These are phyloP conservation scores for Drosophila picticornis DNA, from an alignment of 2,888 invertebrate species.

Conservation along the genomic window DNA sequence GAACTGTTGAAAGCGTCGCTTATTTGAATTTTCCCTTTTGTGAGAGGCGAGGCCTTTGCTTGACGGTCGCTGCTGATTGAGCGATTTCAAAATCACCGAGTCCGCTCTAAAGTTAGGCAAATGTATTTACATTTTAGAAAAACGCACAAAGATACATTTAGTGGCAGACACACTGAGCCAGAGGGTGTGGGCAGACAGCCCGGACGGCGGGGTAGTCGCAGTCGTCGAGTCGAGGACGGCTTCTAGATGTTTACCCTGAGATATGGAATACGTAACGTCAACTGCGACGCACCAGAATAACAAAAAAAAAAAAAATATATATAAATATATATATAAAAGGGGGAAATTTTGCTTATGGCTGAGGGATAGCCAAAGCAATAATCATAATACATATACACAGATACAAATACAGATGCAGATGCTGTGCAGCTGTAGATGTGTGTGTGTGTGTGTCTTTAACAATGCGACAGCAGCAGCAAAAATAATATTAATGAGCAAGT, in stretches of 20 bases:
- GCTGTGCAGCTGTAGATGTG: constrained; percentile 34
- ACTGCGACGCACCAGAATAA: constrained; percentile 29
- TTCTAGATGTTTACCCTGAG: constrained; percentile 66
- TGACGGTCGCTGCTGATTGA: constrained; percentile 46
- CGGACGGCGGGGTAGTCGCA: constrained; percentile 10
- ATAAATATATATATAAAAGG: constrained; percentile 39
- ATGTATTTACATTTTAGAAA: constrained; percentile 79
- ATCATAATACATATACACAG: constrained; percentile 61
- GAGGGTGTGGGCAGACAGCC: constrained; percentile 5
- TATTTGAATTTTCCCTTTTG: constrained; percentile 71
- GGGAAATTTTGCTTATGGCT: constrained; percentile 47
- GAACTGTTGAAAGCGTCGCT: constrained; percentile 58
- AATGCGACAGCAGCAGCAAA: constrained; percentile 52
- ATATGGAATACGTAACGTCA: constrained; percentile 63
- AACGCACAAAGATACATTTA: constrained; percentile 64
- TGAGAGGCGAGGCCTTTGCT: constrained; percentile 11
- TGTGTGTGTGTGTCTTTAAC: constrained; percentile 30
- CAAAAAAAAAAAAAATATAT: not conserved
- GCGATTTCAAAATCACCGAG: constrained; percentile 64
- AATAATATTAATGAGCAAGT: constrained; percentile 78
- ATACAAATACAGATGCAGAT: constrained; percentile 31
- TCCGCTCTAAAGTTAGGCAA: constrained; percentile 76
- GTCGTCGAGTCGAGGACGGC: constrained; percentile 39
- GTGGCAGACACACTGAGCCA: constrained; percentile 36
- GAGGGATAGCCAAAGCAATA: constrained; percentile 64